Evolutionary conservation across 2,888 invertebrate species (phyloP), one percentile per base, ranked within the genome.

Genomic region (Blomia tropicalis): DNA sequence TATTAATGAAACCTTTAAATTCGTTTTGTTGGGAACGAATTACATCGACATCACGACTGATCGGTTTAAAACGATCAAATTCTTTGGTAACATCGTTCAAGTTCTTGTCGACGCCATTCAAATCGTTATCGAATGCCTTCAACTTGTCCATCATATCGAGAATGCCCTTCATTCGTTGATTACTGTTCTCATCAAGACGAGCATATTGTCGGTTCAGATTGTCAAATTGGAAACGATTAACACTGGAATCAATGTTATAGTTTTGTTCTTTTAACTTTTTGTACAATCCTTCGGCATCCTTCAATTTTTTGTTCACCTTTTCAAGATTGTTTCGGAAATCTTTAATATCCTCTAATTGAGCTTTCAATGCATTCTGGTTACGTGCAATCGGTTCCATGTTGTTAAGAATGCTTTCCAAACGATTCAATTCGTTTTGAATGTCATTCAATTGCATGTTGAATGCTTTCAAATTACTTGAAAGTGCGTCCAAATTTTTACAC

Each of bases 21-120:
- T 92, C 91, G 69, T 87, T 86, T 75, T 93, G 91, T 70, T 92
- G 92, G 0, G 82, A 79, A 60, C 89, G 80, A 70, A 95, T 91
- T 66, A 84, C 84, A 64, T 89, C 89, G 29, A 92, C 84, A 71
- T 93, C 93, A 0, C 89, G 88, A 3, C 88, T 88, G 0, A 91
- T 84, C 0, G 91, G 85, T 72, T 87, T 87, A 68, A 78, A 71
- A 29, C 29, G 73, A 73, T 60, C 72, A 56, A 75, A 74, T 43
- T 74, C 71, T 71, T 81, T 80, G 70, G 85, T 86, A 56, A 83
- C 84, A 70, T 84, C 84, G 71, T 90, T 90, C 53, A 93, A 80
- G 23, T 92, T 80, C 3, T 88, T 79, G 60, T 85, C 87, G 71
- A 91, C 89, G 0, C 87, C 82, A 4, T 90, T 77, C 63, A 91